These are phyloP conservation scores for Oscheius sp. DNA, from an alignment of 2,888 invertebrate species.

Conservation along the genomic window DNA sequence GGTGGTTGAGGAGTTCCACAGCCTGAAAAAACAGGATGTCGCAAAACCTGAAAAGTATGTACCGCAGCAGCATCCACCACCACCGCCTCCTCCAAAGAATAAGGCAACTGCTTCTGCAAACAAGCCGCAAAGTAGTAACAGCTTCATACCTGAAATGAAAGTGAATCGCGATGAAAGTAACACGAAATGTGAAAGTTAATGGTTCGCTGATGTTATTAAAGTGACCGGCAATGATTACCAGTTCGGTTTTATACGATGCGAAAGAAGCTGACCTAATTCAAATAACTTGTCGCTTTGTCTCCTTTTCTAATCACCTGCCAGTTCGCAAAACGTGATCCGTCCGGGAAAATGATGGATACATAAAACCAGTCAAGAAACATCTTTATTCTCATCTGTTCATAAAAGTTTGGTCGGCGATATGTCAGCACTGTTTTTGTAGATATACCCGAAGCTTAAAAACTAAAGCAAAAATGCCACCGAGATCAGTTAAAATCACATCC, in stretches of 20 bases:
- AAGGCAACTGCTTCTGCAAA: conserved; percentile 18
- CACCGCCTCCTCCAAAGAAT: conserved; percentile 44
- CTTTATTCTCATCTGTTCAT: no score
- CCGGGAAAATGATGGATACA: no score
- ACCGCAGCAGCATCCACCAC: conserved; percentile 57
- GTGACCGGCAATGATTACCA: conserved; percentile 6
- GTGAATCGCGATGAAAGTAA: not conserved
- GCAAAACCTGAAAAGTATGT: no score
- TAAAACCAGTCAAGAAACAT: not conserved
- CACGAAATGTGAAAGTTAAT: conserved; percentile 16
- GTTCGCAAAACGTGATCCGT: conserved; percentile 21
- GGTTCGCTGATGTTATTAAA: not conserved
- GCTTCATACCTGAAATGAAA: conserved; percentile 16
- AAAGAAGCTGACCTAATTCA: conserved; percentile 34
- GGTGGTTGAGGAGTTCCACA: conserved; percentile 57
- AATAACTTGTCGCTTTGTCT: conserved; percentile 26
- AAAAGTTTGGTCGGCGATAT: conserved; percentile 4
- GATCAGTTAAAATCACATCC: conserved; percentile 2
- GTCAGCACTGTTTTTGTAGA: not conserved
- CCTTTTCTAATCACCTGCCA: conserved; percentile 12
- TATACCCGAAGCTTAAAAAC: not conserved
- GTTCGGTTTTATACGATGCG: conserved; percentile 19
- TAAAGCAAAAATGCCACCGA: not conserved
- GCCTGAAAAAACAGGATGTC: no score
- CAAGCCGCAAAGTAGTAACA: conserved; percentile 3